Base-by-base conservation (phyloP, 2,888 invertebrate species). In the Hirudinaria manillensis region DNA sequence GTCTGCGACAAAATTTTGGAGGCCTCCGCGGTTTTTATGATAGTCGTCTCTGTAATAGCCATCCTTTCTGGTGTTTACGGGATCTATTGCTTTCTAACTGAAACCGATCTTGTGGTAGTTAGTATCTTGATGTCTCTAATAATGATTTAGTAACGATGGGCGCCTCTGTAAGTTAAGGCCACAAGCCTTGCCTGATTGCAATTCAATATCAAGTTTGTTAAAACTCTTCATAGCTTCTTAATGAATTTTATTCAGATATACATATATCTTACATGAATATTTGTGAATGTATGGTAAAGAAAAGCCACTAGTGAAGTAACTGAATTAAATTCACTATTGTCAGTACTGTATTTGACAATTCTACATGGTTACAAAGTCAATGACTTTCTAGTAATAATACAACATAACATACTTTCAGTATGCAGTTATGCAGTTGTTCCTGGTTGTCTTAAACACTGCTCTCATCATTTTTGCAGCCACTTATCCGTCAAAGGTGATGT, bases 351-450 rank as follows among this genome's bases (percentile, higher is more conserved):
- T n/a, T n/a, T n/a, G n/a, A n/a, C n/a, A n/a, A n/a, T n/a, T n/a
- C n/a, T n/a, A n/a, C n/a, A n/a, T n/a, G n/a, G n/a, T n/a, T n/a
- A 45, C 45, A 45, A 7, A 16, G 6, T 45, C 13, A 16, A 19
- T 16, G 7, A 61, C 29, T 27, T 61, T 61, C 24, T n/a, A 6
- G 3, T 61, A 61, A 61, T 7, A 4, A 56, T n/a, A n/a, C n/a
- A n/a, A n/a, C n/a, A n/a, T n/a, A n/a, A n/a, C 27, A 61, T n/a
- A 7, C 61, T 27, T 61, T 61, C 61, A 61, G 61, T 61, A 27
- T 61, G 24, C 24, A 24, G 61, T 61, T 19, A 61, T 61, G 24
- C 61, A 27, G 61, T 13, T 61, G 24, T 24, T 61, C 29, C 29
- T 61, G 61, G n/a, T 61, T 29, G 61, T 61, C 6, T 29, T 61